Percentiles rank a stretch among this genome's conserved stretches.
These are phyloP conservation scores for Hephaestus fuliginosus DNA, from an alignment of 2,797 vertebrate species.

Conservation along the genomic window DNA sequence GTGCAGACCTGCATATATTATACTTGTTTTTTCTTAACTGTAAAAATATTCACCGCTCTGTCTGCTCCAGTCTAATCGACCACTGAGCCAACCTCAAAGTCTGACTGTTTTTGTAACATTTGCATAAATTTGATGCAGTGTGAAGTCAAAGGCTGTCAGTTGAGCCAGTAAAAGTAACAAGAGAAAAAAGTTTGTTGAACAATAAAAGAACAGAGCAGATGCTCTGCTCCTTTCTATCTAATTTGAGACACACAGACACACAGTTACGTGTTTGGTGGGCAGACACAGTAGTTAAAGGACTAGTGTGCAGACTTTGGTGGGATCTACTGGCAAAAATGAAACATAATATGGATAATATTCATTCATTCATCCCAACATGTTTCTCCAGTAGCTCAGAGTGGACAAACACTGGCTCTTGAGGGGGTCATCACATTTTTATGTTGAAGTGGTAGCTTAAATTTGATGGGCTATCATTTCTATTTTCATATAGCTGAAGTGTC, in stretches of 20 bases:
- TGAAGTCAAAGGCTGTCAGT: constrained; percentile 2
- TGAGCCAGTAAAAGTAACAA: constrained; percentile 5
- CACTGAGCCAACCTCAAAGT: not conserved
- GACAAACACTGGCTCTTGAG: no score
- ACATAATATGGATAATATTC: no score
- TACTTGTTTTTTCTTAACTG: not conserved
- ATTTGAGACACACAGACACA: constrained; percentile 16
- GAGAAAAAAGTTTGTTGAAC: not conserved
- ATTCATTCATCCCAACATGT: no score
- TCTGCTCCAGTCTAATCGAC: constrained; percentile 9
- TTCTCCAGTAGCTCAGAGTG: no score
- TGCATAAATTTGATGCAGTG: constrained; percentile 1
- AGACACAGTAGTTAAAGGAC: constrained; percentile 21
- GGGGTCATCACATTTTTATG: no score
- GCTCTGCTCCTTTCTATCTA: not conserved
- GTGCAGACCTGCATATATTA: constrained; percentile 22
- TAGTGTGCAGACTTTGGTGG: no score
- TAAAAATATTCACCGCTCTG: constrained; percentile 15
- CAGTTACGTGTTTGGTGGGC: constrained; percentile 18
- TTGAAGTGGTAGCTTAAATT: no score
- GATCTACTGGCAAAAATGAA: no score
- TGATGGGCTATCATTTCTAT: no score
- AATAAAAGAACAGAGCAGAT: constrained; percentile 13
- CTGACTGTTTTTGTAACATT: constrained; percentile 3
- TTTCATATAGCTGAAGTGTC: no score